Evolutionary conservation across 2,797 vertebrate genomes (phyloP).

Genomic region (Psittacula derbiana): DNA sequence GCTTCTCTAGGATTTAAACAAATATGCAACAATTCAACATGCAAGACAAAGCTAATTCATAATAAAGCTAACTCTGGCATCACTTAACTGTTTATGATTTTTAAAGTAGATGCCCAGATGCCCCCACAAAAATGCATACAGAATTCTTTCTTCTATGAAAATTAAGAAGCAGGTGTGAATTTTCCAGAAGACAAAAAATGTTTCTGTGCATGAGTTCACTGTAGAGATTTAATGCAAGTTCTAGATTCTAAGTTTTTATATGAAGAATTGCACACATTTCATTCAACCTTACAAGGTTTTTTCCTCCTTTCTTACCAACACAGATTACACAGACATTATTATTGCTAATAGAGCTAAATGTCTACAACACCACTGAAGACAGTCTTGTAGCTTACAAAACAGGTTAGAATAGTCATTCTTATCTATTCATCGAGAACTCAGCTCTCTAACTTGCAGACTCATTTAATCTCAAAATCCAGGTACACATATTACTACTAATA

Average conservation of each 20-base stretch:
- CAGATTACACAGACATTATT: neutral
- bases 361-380: neutral
- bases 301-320: neutral
- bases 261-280: neutral
- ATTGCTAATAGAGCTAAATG: neutral
- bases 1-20: neutral
- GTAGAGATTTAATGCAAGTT: neutral
- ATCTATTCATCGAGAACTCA: neutral
- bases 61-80: neutral
- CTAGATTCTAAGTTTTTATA: neutral
- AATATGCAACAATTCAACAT: neutral
- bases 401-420: neutral
- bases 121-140: neutral
- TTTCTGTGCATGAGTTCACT: neutral
- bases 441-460: neutral
- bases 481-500: neutral
- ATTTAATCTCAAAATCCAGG: neutral
- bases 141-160: neutral
- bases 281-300: neutral
- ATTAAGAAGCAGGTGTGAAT: neutral
- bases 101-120: neutral
- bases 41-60: neutral
- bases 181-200: neutral
- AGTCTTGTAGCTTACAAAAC: neutral
- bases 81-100: neutral